phyloP scores from a whole-genome alignment of 2,888 invertebrate genomes.

The Hemistola chrysoprasaria region DNA sequence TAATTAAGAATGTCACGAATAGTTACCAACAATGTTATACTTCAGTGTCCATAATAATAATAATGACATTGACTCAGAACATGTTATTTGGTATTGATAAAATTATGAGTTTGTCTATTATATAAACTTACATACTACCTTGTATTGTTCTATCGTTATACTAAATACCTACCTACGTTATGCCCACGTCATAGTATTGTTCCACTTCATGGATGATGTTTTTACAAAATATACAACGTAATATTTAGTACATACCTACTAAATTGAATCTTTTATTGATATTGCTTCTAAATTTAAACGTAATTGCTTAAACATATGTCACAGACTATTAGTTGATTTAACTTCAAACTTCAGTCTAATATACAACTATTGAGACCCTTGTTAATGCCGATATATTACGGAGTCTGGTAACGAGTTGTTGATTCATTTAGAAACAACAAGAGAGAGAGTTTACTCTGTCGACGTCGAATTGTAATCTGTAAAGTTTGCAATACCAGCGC shows the following conservation, averaged over 20 bases:
- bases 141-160: conserved; percentile 8
- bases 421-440: conserved; percentile 63
- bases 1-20: not conserved
- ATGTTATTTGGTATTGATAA: conserved; percentile 19
- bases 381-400: conserved; percentile 30
- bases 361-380: conserved; percentile 20
- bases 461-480: conserved; percentile 66
- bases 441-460: conserved; percentile 54
- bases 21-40: not conserved
- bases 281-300: too few relatives aligned
- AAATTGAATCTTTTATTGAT: too few relatives aligned
- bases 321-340: too few relatives aligned
- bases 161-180: conserved; percentile 11
- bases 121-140: conserved; percentile 1
- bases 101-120: too few relatives aligned
- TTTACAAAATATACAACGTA: too few relatives aligned
- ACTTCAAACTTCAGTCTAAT: conserved; percentile 11
- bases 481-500: conserved; percentile 77
- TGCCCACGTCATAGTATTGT: conserved; percentile 9
- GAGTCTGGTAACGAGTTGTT: conserved; percentile 44
- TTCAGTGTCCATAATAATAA: conserved; percentile 1
- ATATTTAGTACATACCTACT: too few relatives aligned
- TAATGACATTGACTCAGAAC: conserved; percentile 7
- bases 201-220: not conserved
- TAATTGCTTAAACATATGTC: too few relatives aligned